Base-by-base conservation (phyloP, 37 sponge, comb jelly and placozoan genomes). In the Oopsacas minuta region DNA sequence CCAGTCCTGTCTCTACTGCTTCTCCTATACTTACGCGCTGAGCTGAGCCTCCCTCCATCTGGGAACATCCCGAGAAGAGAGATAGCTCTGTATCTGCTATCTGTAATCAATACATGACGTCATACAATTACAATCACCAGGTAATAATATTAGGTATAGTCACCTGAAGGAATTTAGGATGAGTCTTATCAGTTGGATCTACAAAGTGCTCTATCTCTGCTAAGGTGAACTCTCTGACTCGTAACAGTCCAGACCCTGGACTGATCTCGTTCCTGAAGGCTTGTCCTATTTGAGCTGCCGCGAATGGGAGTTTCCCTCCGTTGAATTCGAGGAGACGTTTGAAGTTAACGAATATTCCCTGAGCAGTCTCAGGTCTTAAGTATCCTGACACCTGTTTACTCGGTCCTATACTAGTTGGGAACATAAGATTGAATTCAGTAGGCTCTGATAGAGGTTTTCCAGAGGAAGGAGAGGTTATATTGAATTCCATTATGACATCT, bases 181-280 rank as follows among this genome's bases (percentile, higher is more conserved):
- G 85, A 39, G 82, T 86, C 85, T 93, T 90, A 17, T 90, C 88
- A 25, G 75, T 61, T 0, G 99, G 99, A 53, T 95, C 86, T 17
- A 95, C 90, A 91, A 97, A 97, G 61, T 97, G 89, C 81, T 97
- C 99, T 25, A 97, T 93, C 84, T 97, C 99, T n/a, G 95, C 99
- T 91, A 94, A 86, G 0, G 88, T 87, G 87, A 96, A 94, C 81
- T 95, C 95, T 75, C 95, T 86, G 37, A 93, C 94, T 82, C 99
- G 42, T 0, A 97, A 87, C 23, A 97, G 91, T 0, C 99, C 99
- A 52, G 95, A 87, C 0, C 99, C 90, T 0, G 99, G 99, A 0
- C 95, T 95, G 8, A 97, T 93, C 87, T 97, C 99, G 85, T 97
- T 97, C n/a, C 96, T 82, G 86, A 91, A 95, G 0, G 97, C 94